Conservation (phyloP, 2,113 vertebrate genomes). For the Psilopsiagon aymara region DNA sequence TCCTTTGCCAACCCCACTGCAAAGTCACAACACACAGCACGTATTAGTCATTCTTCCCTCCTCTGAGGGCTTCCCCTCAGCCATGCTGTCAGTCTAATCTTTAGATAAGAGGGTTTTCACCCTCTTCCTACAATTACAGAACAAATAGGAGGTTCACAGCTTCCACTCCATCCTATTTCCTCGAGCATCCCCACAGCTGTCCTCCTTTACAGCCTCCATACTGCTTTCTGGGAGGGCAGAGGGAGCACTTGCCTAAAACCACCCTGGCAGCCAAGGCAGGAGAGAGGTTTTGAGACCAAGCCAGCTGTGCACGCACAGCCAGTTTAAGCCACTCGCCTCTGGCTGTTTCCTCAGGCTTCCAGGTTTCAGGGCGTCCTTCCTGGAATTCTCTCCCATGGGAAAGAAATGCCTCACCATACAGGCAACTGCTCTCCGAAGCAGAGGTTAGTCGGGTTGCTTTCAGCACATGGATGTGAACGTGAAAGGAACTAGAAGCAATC, state of each 20-base stretch:
- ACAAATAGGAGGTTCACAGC: not conserved
- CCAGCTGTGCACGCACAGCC: not conserved
- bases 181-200: not conserved
- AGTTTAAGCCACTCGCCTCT: not conserved
- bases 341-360: no score
- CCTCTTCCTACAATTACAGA: not conserved
- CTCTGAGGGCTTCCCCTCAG: not conserved
- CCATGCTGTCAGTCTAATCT: fast-evolving
- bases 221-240: not conserved
- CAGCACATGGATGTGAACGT: fast-evolving
- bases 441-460: not conserved
- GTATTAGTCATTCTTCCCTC: not conserved
- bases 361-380: not conserved
- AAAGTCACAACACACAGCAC: not conserved
- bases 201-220: not conserved
- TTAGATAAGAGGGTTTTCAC: not conserved
- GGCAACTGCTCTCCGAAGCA: not conserved
- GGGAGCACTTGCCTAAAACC: not conserved
- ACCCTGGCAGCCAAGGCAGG: not conserved
- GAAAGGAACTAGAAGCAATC: fast-evolving
- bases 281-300: fast-evolving
- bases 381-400: not conserved
- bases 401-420: fast-evolving
- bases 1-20: not conserved
- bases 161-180: not conserved